Conservation (phyloP, 2,113 vertebrate genomes). For the Rynchops niger region DNA sequence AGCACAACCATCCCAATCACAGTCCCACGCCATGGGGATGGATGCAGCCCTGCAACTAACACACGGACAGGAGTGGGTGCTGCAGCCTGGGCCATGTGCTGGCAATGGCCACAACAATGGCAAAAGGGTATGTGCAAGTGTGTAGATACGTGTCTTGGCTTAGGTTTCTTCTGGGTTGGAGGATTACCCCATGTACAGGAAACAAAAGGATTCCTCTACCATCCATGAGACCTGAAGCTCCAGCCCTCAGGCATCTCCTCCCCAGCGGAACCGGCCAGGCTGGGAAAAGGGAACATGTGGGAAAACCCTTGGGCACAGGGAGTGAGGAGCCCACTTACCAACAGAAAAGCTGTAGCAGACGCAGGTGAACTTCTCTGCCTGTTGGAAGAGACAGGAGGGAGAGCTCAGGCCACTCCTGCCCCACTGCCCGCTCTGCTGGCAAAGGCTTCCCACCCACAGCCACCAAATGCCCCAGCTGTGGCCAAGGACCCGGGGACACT, state of each 20-base stretch:
- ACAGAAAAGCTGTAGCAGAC: not conserved
- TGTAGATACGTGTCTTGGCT: fast-evolving
- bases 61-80: not conserved
- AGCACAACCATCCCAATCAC: not conserved
- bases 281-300: not conserved
- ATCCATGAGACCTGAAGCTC: fast-evolving
- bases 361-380: not conserved
- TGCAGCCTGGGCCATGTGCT: fast-evolving
- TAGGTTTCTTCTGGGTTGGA: not conserved
- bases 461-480: not conserved
- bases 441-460: not conserved
- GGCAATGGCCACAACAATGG: fast-evolving
- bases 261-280: fast-evolving
- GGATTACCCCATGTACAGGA: fast-evolving
- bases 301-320: not conserved
- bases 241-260: fast-evolving
- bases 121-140: not conserved
- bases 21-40: fast-evolving
- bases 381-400: not conserved
- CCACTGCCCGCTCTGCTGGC: fast-evolving
- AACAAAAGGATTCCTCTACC: fast-evolving
- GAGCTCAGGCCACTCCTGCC: not conserved
- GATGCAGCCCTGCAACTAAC: not conserved
- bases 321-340: not conserved
- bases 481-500: not conserved